Base-by-base conservation (phyloP, 2,113 vertebrate species). In the Aphyosemion australe region DNA sequence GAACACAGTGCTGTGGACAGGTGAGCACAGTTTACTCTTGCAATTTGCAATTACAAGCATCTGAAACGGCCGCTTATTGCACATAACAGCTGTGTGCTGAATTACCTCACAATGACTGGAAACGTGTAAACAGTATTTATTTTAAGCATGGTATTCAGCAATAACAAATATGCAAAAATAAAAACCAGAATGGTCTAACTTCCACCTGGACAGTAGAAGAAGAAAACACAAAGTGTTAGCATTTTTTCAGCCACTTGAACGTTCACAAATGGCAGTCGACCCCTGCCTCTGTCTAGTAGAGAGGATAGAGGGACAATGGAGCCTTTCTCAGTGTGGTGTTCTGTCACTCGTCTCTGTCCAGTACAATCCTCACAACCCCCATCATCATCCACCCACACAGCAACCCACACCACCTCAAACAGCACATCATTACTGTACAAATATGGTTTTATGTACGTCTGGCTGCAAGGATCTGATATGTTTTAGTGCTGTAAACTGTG, bases 261-360 rank as follows among this genome's bases (percentile, higher is more conserved):
- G 18, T 66, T 64, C 56, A 51, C 58, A 80, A 73, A 52, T 61
- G 37, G 63, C 43, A 41, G 51, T 42, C 51, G 37, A 76, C 50
- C 51, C 32, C 52, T 47, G 61, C 26, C 37, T 47, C 64, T 68
- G 60, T 59, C 61, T 69, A 69, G 47, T 71, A 5, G 41, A 75
- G 72, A 57, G 11, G 58, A 67, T 58, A 26, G 49, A 54, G 54
- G 19, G 49, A 92, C 89, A 91, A 91, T 89, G 74, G 53, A 42
- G 43, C 75, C 75, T 82, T 92, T 90, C 77, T 84, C 60, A 43
- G 8, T 67, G 69, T 61, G 65, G 65, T 65, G 65, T 78, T 84
- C 72, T 71, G 72, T 74, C 74, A 55, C 79, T 74, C 48, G 18
- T 83, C 76, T 84, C 76, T 87, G 80, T 86, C 76, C 78, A 77